Evolutionary conservation across 2,888 invertebrate species (phyloP).

Genomic region (Uloborus plumipes): DNA sequence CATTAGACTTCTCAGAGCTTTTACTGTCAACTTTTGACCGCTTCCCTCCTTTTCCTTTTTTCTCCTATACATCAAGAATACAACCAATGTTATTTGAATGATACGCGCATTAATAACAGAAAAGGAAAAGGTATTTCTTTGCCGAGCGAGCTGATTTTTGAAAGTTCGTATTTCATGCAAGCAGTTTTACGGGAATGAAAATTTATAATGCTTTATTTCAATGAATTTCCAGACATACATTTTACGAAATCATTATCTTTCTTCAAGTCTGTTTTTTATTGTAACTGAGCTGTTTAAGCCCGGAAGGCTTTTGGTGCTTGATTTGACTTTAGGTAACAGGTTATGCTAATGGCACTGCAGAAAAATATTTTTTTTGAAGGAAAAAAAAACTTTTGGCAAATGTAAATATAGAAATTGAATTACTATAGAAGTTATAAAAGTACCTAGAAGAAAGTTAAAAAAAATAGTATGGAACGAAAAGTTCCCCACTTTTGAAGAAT

Average conservation of each 20-base stretch:
- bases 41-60: neutral
- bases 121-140: conserved; percentile 4
- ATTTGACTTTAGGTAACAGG: too few relatives aligned
- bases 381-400: too few relatives aligned
- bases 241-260: neutral
- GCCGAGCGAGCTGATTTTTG: neutral
- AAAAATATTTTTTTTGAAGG: too few relatives aligned
- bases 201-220: neutral
- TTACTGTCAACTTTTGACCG: conserved; percentile 37
- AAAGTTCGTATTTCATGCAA: conserved; percentile 3
- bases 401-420: too few relatives aligned
- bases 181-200: neutral
- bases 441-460: too few relatives aligned
- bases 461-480: too few relatives aligned
- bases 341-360: too few relatives aligned
- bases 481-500: too few relatives aligned
- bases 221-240: neutral
- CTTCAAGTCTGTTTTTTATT: neutral
- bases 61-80: too few relatives aligned
- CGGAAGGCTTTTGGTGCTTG: too few relatives aligned
- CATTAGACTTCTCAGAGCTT: conserved; percentile 33
- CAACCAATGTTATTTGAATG: conserved; percentile 14
- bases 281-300: neutral
- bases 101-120: conserved; percentile 21
- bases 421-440: too few relatives aligned